Evolutionary conservation across 2,797 vertebrate genomes (phyloP).

Genomic region (Lacerta viridis): DNA sequence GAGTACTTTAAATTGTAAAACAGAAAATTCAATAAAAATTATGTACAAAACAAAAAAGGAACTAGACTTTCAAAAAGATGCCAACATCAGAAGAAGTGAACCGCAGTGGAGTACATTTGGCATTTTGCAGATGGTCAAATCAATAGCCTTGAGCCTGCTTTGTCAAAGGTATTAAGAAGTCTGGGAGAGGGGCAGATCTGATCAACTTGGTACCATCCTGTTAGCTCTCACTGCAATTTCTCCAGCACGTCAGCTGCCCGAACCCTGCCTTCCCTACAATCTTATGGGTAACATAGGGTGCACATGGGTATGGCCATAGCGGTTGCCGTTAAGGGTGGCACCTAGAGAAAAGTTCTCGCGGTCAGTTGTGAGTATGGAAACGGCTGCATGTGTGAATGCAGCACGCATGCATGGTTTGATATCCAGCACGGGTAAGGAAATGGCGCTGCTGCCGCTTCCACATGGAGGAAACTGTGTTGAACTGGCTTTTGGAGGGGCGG

Average conservation of each 20-base stretch:
- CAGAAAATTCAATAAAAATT: no score
- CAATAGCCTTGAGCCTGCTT: background rate
- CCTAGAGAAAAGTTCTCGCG: background rate
- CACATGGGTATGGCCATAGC: background rate
- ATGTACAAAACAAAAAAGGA: no score
- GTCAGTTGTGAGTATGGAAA: background rate
- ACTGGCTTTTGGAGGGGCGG: background rate
- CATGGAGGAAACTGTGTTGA: background rate
- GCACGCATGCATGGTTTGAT: background rate
- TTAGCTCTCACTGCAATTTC: background rate
- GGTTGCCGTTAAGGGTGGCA: background rate
- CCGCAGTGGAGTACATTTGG: background rate
- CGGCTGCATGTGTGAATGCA: background rate
- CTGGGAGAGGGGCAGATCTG: background rate
- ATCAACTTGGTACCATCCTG: background rate
- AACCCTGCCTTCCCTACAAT: background rate
- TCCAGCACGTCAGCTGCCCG: background rate
- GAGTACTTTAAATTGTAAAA: no score
- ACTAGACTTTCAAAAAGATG: background rate
- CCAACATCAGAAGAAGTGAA: background rate
- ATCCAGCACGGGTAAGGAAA: background rate
- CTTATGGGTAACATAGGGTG: background rate
- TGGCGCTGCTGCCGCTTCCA: background rate
- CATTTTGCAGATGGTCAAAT: background rate
- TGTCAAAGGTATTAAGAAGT: background rate